phyloP scores from a whole-genome alignment of 2,888 invertebrate genomes.

The Uropetala carovei region DNA sequence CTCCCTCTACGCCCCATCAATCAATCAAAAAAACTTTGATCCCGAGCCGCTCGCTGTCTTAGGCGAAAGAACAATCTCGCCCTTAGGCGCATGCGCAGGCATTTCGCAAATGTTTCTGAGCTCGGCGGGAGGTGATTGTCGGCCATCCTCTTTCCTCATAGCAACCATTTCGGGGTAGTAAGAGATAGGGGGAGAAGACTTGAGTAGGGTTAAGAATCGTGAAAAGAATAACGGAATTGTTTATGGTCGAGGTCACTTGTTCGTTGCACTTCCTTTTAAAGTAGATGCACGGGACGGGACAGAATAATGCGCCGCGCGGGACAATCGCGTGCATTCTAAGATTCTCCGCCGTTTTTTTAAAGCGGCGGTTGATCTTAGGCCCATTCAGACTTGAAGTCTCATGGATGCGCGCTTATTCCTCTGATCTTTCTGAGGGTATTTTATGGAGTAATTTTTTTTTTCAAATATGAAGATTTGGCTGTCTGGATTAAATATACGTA shows the following conservation, averaged over 20 bases:
- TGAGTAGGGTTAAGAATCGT: not conserved
- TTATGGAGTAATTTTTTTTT: too few species aligned
- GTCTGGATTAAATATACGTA: too few species aligned
- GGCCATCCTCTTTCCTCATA: conserved; percentile 33
- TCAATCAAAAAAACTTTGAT: conserved; percentile 55
- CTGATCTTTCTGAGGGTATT: too few species aligned
- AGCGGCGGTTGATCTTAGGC: too few species aligned
- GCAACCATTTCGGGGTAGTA: not conserved
- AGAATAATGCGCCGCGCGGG: not conserved
- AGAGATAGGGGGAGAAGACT: not conserved
- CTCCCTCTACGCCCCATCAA: conserved; percentile 5
- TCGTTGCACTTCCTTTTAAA: conserved; percentile 1
- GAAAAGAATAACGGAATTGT: conserved; percentile 24
- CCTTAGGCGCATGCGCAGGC: not conserved
- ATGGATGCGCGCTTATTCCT: too few species aligned
- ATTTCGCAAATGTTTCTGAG: conserved; percentile 42
- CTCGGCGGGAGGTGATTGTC: conserved; percentile 52
- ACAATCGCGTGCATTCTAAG: too few species aligned
- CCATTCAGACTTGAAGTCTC: too few species aligned
- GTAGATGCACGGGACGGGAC: not conserved
- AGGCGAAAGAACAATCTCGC: conserved; percentile 13
- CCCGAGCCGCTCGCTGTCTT: conserved; percentile 15
- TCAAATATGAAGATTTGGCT: too few species aligned
- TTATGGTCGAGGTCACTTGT: not conserved
- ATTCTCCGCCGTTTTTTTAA: too few species aligned